Base-by-base conservation (phyloP, 2,888 invertebrate genomes). In the Cistogaster globosa region DNA sequence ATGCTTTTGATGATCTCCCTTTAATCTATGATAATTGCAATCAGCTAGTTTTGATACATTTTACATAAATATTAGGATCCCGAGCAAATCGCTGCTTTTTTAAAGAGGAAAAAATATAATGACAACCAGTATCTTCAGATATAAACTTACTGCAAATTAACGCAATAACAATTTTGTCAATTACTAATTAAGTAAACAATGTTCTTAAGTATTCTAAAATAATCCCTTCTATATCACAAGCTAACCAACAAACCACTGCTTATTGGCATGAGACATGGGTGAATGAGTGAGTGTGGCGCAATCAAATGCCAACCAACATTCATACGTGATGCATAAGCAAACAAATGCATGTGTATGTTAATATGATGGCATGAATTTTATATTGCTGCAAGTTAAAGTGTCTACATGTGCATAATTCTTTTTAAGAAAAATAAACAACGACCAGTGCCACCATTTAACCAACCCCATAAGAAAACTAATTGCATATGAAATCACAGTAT, bases 341-440 rank as follows among this genome's bases (percentile, higher is more conserved):
- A 38, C 60, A 78, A 68, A 53, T 75, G n/a, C 11, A 14, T 57
- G 32, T 14, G 26, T 60, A 22, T 58, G 53, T 20, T 14, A 42
- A 67, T 72, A 14, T 65, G 58, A 77, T 74, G 78, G 53, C 63
- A 38, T 79, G 79, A 79, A 85, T 71, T 78, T 60, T 65, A 72
- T 75, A 36, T 42, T 84, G 63, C 78, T 82, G 69, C 82, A 82
- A 78, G 67, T 76, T 45, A 72, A 79, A 76, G 65, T 83, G 42
- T 80, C 75, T 85, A 69, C 74, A 78, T 78, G 69, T 68, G 45
- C 74, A 85, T 85, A 85, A 63, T 69, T 78, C 58, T 85, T 82
- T 63, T 67, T 14, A 79, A 58, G 26, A 67, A 53, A 65, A 60
- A 55, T 12, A 69, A 82, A 63, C 20, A 82, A 42, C 18, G 62